Conservation (phyloP, 2,797 vertebrate genomes). For the Parauchenoglanis punctatus region DNA sequence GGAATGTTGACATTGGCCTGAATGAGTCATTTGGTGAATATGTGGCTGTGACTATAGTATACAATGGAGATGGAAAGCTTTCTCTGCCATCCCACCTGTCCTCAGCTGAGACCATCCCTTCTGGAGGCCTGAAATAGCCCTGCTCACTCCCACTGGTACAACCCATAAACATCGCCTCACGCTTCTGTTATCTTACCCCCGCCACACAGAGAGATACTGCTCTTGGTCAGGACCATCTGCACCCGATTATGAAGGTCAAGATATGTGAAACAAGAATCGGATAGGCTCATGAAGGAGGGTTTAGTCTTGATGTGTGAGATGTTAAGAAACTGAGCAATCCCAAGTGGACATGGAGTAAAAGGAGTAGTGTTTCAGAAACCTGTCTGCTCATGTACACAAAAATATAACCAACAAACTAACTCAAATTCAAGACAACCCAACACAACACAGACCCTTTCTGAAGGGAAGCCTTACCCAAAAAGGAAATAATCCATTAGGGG, state of each 20-base stretch:
- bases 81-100: slow-evolving; percentile 48
- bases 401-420: background rate
- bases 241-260: slow-evolving; percentile 29
- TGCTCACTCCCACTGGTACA: slow-evolving; percentile 32
- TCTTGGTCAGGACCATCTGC: slow-evolving; percentile 18
- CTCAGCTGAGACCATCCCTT: slow-evolving; percentile 37
- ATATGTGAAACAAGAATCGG: background rate
- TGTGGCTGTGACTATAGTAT: slow-evolving; percentile 18
- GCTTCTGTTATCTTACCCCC: slow-evolving; percentile 48
- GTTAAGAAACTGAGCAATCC: background rate
- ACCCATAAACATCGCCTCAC: slow-evolving; percentile 28
- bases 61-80: slow-evolving; percentile 46
- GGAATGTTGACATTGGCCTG: slow-evolving; percentile 29
- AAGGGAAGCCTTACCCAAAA: background rate
- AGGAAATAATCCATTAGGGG: background rate
- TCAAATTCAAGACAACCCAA: background rate
- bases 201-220: slow-evolving; percentile 1
- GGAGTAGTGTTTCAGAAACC: background rate
- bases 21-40: slow-evolving; percentile 35
- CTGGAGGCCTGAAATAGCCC: slow-evolving; percentile 53
- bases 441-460: background rate
- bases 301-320: background rate
- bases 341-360: background rate
- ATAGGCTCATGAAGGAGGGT: background rate
- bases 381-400: background rate